Percentiles rank a stretch among this genome's conserved stretches.
phyloP scores from a whole-genome alignment of 2,888 invertebrate genomes.

The Xylota segnis region DNA sequence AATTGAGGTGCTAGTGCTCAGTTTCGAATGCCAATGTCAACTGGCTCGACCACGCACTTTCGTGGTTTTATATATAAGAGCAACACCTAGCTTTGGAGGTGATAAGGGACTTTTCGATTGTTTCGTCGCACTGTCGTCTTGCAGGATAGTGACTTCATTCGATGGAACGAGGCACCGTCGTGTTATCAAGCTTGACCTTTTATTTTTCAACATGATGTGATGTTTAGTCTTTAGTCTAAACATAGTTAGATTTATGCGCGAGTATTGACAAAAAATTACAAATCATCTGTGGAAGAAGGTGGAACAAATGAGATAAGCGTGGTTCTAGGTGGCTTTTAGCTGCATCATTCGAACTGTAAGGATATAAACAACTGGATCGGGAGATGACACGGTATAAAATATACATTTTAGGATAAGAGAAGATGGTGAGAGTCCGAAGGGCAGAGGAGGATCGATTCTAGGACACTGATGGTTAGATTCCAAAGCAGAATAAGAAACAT shows the following conservation, averaged over 20 bases:
- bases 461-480: too few species aligned
- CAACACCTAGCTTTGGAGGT: conserved; percentile 23
- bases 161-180: conserved; percentile 1
- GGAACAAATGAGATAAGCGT: neutral
- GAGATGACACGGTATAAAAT: too few species aligned
- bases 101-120: conserved; percentile 38
- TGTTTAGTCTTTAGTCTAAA: conserved; percentile 24
- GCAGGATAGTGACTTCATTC: conserved; percentile 26
- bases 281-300: neutral
- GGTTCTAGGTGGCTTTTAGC: too few species aligned
- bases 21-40: conserved; percentile 49
- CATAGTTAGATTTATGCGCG: conserved; percentile 36
- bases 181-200: conserved; percentile 60
- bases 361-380: too few species aligned
- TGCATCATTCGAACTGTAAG: too few species aligned
- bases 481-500: too few species aligned
- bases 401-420: too few species aligned
- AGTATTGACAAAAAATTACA: neutral
- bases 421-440: too few species aligned
- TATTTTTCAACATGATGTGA: conserved; percentile 9
- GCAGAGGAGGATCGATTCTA: too few species aligned
- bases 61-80: conserved; percentile 40
- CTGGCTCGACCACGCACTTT: conserved; percentile 23
- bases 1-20: conserved; percentile 61
- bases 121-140: conserved; percentile 19